phyloP scores from a whole-genome alignment of 2,888 invertebrate species.

The Lasioglossum pauxillum region DNA sequence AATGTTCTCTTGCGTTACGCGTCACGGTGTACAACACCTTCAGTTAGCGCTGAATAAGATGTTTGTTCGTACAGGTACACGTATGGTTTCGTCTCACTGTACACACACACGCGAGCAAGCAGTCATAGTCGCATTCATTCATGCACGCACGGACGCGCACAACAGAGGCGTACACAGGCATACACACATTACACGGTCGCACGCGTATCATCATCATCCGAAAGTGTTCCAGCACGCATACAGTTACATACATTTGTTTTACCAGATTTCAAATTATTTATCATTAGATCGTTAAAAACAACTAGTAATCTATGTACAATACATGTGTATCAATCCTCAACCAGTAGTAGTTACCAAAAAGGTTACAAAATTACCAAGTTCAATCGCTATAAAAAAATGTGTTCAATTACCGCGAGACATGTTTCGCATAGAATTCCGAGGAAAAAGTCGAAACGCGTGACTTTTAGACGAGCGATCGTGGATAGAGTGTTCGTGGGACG shows the following conservation, averaged over 20 bases:
- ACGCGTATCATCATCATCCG: constrained; percentile 20
- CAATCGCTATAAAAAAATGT: constrained; percentile 77
- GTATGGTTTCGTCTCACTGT: constrained; percentile 29
- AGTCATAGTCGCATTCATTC: background rate
- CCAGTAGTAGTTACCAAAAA: constrained; percentile 75
- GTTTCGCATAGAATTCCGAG: constrained; percentile 35
- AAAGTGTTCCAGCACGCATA: constrained; percentile 48
- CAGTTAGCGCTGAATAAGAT: constrained; percentile 43
- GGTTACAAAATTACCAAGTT: constrained; percentile 78
- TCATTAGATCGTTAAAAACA: constrained; percentile 80
- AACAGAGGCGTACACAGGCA: constrained; percentile 27
- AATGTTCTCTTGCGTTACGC: constrained; percentile 29
- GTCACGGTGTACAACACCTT: constrained; percentile 43
- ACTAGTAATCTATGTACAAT: constrained; percentile 78
- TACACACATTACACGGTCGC: constrained; percentile 2
- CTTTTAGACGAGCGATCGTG: background rate
- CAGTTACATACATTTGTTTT: constrained; percentile 46
- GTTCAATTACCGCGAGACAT: constrained; percentile 74
- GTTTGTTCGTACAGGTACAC: constrained; percentile 30
- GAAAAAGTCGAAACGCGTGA: constrained; percentile 12
- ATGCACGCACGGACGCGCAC: constrained; percentile 6
- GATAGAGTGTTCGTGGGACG: background rate
- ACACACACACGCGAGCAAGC: constrained; percentile 28
- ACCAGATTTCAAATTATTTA: constrained; percentile 72
- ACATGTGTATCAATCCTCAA: constrained; percentile 80